phyloP scores from a whole-genome alignment of 2,888 invertebrate genomes.

The Gortyna flavago region DNA sequence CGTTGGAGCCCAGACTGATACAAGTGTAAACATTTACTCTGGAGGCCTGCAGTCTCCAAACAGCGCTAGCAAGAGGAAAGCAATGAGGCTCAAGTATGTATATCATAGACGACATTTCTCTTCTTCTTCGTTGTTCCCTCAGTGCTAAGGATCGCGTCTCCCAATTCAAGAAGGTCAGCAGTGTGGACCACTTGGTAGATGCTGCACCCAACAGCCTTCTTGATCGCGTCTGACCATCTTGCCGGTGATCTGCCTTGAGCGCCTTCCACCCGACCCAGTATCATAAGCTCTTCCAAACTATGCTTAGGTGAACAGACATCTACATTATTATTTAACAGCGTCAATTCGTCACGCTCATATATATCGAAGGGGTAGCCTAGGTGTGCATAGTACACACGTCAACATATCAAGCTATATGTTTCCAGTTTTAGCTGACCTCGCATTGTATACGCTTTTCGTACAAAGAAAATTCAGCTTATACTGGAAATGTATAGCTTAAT shows the following conservation, averaged over 20 bases:
- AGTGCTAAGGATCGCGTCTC: neutral
- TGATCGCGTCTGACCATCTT: neutral
- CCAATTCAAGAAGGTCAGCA: too few relatives aligned
- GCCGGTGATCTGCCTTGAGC: neutral
- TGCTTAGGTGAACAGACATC: neutral
- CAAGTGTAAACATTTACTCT: constrained; percentile 89
- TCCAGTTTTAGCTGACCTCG: neutral
- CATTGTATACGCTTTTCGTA: neutral
- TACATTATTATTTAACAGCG: neutral
- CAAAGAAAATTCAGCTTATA: too few relatives aligned
- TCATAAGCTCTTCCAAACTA: neutral
- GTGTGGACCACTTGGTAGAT: neutral
- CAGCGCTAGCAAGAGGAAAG: constrained; percentile 91
- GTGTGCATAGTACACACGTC: neutral
- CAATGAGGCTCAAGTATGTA: constrained; percentile 89
- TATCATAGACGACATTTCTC: neutral
- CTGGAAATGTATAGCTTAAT: neutral
- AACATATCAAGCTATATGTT: neutral
- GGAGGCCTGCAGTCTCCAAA: constrained; percentile 90
- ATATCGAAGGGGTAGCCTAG: neutral
- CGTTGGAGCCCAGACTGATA: constrained; percentile 94
- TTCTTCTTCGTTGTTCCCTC: neutral
- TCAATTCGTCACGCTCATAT: neutral
- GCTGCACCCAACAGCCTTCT: neutral
- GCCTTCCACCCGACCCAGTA: neutral